A percentile compares a stretch with the other conserved stretches of the same genome.
phyloP scores from a whole-genome alignment of 2,797 vertebrate species.

The Phataginus tetradactyla region DNA sequence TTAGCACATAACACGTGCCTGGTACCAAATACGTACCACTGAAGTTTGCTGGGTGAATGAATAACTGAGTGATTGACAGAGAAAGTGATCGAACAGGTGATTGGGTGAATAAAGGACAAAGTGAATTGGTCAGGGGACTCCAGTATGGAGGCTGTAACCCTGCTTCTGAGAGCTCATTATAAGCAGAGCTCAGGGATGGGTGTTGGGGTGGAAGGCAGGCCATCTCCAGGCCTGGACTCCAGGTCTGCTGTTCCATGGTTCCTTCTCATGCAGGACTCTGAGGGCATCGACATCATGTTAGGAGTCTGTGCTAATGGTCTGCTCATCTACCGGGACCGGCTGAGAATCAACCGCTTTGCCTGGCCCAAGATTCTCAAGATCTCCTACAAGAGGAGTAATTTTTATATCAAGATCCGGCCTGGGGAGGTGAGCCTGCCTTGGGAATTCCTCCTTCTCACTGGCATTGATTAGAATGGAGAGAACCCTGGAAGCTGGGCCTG shows the following conservation, averaged over 20 bases:
- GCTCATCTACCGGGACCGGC: constrained; percentile 97
- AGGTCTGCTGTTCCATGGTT: not conserved
- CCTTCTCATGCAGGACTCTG: constrained; percentile 92
- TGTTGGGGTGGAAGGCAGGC: not conserved
- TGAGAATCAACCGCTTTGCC: constrained; percentile 99
- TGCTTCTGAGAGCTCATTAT: not conserved
- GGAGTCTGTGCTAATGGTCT: constrained; percentile 98
- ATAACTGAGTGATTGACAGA: not conserved
- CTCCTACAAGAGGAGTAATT: constrained; percentile 99
- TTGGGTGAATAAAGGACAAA: not conserved
- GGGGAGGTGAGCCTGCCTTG: constrained; percentile 91
- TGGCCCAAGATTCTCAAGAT: constrained; percentile 99
- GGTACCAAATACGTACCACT: not conserved
- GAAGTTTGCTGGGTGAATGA: not conserved
- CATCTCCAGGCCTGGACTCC: not conserved
- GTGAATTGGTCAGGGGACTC: not conserved
- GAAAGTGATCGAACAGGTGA: not conserved
- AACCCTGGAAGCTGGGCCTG: not conserved
- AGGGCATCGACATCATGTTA: constrained; percentile 99
- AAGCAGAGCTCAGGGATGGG: not conserved
- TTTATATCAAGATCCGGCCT: constrained; percentile 99
- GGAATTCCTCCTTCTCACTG: not conserved
- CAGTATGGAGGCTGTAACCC: not conserved
- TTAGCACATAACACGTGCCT: not conserved
- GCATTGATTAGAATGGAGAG: not conserved